These are phyloP conservation scores for Spilarctia lutea DNA, from an alignment of 2,888 invertebrate species.

Conservation along the genomic window DNA sequence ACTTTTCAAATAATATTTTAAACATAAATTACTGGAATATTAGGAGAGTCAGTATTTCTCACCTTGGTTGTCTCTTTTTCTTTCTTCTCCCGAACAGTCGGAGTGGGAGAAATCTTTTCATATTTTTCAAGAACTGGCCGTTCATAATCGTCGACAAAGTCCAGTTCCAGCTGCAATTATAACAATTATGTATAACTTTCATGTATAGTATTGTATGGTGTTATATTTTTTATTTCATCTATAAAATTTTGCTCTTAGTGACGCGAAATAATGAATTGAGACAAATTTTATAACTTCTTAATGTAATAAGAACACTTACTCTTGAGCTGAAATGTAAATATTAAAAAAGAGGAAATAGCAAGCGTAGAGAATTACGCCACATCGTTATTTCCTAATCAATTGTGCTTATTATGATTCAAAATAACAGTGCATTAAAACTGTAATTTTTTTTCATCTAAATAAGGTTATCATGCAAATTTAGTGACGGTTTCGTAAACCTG, in stretches of 20 bases:
- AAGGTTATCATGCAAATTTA: neutral
- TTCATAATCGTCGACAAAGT: conserved; percentile 90
- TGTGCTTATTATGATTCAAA: neutral
- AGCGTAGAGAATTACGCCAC: too few relatives aligned
- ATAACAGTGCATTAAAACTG: neutral
- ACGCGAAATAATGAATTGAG: neutral
- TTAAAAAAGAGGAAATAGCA: neutral
- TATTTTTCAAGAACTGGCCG: conserved; percentile 91
- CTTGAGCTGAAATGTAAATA: neutral
- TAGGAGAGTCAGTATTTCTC: conserved; percentile 22
- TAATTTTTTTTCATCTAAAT: neutral
- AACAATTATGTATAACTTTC: conserved; percentile 10
- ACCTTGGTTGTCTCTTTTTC: conserved; percentile 78
- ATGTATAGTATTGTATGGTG: neutral
- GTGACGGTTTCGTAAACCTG: conserved; percentile 30
- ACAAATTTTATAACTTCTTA: neutral
- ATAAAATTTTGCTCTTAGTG: neutral
- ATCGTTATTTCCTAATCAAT: neutral
- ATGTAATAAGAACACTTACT: conserved; percentile 2
- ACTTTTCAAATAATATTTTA: neutral
- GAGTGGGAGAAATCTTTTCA: conserved; percentile 86
- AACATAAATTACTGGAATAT: neutral
- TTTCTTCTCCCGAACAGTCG: conserved; percentile 78
- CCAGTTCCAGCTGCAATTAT: conserved; percentile 75
- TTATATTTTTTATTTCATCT: neutral